Evolutionary conservation across 1,140 invertebrate genomes (phyloP), one percentile per base, ranked within the genome.

Genomic region (Tenebrio molitor): DNA sequence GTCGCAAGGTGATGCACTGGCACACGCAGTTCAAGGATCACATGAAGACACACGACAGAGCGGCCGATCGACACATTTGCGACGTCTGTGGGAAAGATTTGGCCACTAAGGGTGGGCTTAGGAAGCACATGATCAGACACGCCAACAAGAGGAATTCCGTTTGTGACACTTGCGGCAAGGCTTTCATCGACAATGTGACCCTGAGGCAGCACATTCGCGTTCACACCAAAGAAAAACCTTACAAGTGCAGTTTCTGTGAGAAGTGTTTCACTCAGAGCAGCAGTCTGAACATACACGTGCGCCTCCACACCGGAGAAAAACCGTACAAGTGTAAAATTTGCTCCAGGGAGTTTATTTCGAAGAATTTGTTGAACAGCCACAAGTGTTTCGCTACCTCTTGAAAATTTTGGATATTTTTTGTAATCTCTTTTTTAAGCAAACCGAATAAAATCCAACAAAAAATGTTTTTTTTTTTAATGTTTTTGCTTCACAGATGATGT

Each of bases 231-330:
- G 86, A 87, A 67, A 58, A 58, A 29, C 50, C 50, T 10, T 58
- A 12, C 14, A 2, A 29, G 0, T 58, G 50, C 7, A 58, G 8
- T 5, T 8, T 25, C 12, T 92, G 91, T 78, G 89, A 89, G 33
- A 88, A 90, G 72, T 85, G 89, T 80, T 91, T 91, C 72, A 91
- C 91, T 1, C 92, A 91, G 80, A 92, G 90, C 63, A 91, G 90
- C 75, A 94, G 94, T 81, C 86, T 95, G 1, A 90, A 92, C 50
- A 91, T 92, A 8, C 96, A 97, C 80, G 83, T 96, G 42, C 87
- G 96, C 7, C 96, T 95, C 68, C 96, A 97, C 77, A 96, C 94
- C 0, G 93, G 94, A 0, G 91, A 94, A 80, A 91, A 92, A 73
- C 92, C 92, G 0, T 94, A 89, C 77, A 79, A 87, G 29, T 91